Percentiles rank a stretch among this genome's conserved stretches.
Conservation (phyloP, 2,113 vertebrate genomes). For the Dolichallabes microphthalmus region DNA sequence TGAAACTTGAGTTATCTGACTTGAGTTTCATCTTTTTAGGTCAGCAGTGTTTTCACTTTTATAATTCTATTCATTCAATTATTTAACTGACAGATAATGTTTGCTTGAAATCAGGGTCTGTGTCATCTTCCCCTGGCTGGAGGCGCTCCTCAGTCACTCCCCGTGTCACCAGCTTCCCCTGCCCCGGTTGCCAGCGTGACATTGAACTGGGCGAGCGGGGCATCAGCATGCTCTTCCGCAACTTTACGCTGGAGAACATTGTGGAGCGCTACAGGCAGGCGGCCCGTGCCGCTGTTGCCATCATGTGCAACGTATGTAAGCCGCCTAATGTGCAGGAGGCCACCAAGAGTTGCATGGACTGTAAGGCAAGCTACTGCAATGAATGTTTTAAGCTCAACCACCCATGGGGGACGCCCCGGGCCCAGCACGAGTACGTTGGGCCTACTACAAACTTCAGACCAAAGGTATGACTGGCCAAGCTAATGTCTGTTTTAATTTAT, state of each 20-base stretch:
- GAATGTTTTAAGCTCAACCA: conserved; percentile 96
- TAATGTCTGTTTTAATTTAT: background rate
- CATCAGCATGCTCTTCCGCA: conserved; percentile 92
- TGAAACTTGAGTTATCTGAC: conserved; percentile 43
- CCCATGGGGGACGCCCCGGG: conserved; percentile 92
- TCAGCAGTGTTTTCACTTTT: conserved; percentile 1
- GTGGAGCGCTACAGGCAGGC: conserved; percentile 94
- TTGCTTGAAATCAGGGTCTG: conserved; percentile 69
- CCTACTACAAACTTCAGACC: conserved; percentile 96
- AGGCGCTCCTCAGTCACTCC: conserved; percentile 87
- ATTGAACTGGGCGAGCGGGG: conserved; percentile 95
- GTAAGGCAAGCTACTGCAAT: conserved; percentile 94
- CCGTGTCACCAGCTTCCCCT: conserved; percentile 82
- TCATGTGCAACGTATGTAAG: conserved; percentile 94
- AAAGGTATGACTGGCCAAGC: conserved; percentile 71
- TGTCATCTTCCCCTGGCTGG: conserved; percentile 81
- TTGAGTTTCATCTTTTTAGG: conserved; percentile 31
- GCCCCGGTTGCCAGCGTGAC: conserved; percentile 89
- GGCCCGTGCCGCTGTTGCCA: conserved; percentile 87
- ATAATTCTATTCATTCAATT: background rate
- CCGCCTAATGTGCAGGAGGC: conserved; percentile 89
- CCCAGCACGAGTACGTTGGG: conserved; percentile 93
- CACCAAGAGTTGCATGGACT: conserved; percentile 98
- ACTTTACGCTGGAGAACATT: conserved; percentile 94
- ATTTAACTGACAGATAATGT: conserved; percentile 50